Evolutionary conservation across 2,888 invertebrate genomes (phyloP).

Genomic region (Leptopilina myrica): DNA sequence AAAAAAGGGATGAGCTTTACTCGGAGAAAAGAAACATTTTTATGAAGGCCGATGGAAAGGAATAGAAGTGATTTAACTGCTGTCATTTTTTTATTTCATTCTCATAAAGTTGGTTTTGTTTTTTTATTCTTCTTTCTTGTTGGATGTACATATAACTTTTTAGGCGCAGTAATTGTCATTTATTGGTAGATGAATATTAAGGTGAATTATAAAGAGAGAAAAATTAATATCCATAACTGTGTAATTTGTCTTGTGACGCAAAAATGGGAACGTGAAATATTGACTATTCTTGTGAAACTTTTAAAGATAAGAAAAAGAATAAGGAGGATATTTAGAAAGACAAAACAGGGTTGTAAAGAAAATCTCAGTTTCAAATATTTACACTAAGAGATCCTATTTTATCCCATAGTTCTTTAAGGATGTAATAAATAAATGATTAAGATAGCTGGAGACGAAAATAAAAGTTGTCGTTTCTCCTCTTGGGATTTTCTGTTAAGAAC

Average conservation of each 20-base stretch:
- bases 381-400: constrained; percentile 14
- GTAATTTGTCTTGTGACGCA: no score
- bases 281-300: neutral
- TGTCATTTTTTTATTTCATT: constrained; percentile 1
- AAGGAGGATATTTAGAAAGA: neutral
- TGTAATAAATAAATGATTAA: constrained; percentile 18
- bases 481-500: constrained; percentile 6
- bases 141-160: no score
- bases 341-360: neutral
- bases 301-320: neutral
- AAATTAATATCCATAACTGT: no score
- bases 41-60: neutral
- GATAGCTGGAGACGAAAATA: constrained; percentile 13
- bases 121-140: no score
- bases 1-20: constrained; percentile 8
- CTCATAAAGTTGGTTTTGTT: neutral
- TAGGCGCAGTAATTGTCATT: no score
- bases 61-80: constrained; percentile 26
- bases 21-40: constrained; percentile 29
- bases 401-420: neutral
- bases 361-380: constrained; percentile 9
- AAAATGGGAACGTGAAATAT: no score
- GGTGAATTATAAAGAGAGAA: no score
- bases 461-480: neutral
- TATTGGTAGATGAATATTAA: no score